Percentiles rank a stretch among this genome's conserved stretches.
Evolutionary conservation across 30 jellyfish, hydroid and myxozoan species (phyloP).

Genomic region (Aurelia sp.): DNA sequence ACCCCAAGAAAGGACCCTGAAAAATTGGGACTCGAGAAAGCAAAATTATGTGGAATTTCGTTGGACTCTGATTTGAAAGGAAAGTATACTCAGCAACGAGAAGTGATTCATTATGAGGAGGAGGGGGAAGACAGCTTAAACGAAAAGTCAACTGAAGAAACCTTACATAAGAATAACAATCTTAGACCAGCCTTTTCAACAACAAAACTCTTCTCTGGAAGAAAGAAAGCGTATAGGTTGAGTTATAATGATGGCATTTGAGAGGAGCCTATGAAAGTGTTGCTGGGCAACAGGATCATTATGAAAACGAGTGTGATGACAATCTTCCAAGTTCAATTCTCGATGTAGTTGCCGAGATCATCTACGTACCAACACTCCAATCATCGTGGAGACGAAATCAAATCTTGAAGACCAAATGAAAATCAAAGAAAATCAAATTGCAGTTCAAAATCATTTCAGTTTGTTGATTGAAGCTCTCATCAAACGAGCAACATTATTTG

Average conservation of each 20-base stretch:
- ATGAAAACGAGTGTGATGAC: too few relatives aligned
- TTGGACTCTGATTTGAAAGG: conserved; percentile 44
- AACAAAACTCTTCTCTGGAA: conserved; percentile 18
- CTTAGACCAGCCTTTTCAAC: not conserved
- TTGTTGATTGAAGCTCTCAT: too few relatives aligned
- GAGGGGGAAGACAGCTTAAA: conserved; percentile 20
- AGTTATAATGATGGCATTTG: conserved; percentile 36
- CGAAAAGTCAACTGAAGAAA: conserved; percentile 7
- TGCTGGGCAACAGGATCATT: too few relatives aligned
- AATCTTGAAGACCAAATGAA: too few relatives aligned
- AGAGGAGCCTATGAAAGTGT: not conserved
- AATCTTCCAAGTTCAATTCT: too few relatives aligned
- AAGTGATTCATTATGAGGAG: conserved; percentile 5
- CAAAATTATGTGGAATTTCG: conserved; percentile 19
- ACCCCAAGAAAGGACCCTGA: conserved; percentile 40
- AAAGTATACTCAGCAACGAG: conserved; percentile 38
- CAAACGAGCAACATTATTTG: too few relatives aligned
- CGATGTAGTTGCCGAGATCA: too few relatives aligned
- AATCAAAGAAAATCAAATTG: too few relatives aligned
- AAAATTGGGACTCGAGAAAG: conserved; percentile 33
- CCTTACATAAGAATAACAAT: not conserved
- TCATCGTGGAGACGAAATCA: too few relatives aligned
- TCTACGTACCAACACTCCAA: too few relatives aligned
- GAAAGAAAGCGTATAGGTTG: conserved; percentile 40
- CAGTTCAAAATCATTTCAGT: too few relatives aligned